Percentiles rank a stretch among this genome's conserved stretches.
phyloP scores from a whole-genome alignment of 2,888 invertebrate species.

The Pristionchus exspectatus region DNA sequence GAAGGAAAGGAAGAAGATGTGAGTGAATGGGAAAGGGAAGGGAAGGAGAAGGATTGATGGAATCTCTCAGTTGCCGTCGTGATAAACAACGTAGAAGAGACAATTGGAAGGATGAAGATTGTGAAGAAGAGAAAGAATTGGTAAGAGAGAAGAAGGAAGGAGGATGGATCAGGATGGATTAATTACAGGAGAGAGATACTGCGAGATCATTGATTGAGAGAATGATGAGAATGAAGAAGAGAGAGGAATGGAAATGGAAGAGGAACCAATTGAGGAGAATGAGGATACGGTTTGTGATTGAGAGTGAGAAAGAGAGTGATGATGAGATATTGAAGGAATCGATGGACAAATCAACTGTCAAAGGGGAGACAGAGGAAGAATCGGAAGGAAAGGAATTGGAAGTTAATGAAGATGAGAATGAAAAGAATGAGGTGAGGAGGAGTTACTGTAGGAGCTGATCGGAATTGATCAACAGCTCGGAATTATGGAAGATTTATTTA shows the following conservation, averaged over 20 bases:
- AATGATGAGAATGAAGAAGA: slow-evolving; percentile 5
- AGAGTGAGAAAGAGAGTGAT: not conserved
- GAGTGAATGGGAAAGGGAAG: not conserved
- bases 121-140: slow-evolving; percentile 23
- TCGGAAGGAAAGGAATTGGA: slow-evolving; percentile 4
- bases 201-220: not conserved
- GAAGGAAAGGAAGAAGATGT: slow-evolving; percentile 21
- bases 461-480: too few species aligned
- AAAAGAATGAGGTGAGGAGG: slow-evolving; percentile 33
- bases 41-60: not conserved
- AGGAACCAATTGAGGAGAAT: slow-evolving; percentile 20
- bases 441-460: not conserved
- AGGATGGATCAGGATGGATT: not conserved
- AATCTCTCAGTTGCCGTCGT: slow-evolving; percentile 12
- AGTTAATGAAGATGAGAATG: slow-evolving; percentile 5
- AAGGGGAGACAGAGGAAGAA: not conserved
- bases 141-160: not conserved
- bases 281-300: not conserved
- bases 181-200: not conserved
- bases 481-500: too few species aligned
- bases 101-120: slow-evolving; percentile 19
- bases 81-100: slow-evolving; percentile 27
- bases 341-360: not conserved
- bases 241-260: not conserved
- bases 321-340: not conserved